Conservation (phyloP, 2,797 vertebrate species). For the Acanthis flammea region DNA sequence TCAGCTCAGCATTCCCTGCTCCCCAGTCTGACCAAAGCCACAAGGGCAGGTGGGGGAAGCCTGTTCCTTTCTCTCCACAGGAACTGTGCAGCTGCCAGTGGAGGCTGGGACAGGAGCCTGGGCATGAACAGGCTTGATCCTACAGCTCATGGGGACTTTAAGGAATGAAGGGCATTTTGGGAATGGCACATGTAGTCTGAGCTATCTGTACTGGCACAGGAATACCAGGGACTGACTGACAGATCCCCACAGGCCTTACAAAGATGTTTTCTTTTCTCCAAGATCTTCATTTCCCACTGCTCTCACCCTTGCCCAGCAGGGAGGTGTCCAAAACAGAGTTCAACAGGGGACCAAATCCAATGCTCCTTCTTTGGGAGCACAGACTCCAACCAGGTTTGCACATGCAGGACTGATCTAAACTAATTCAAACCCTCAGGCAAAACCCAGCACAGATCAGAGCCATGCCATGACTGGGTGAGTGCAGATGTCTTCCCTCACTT, state of each 20-base stretch:
- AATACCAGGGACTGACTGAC: not conserved
- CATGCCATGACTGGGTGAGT: rapidly evolving
- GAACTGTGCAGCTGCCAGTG: not conserved
- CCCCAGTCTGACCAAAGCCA: not conserved
- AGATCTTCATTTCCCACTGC: not conserved
- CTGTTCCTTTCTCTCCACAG: not conserved
- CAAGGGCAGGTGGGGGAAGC: not conserved
- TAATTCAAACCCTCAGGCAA: not conserved
- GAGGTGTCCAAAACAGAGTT: not conserved
- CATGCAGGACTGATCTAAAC: not conserved
- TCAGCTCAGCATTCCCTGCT: not conserved
- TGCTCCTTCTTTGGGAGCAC: not conserved
- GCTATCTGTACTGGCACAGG: not conserved
- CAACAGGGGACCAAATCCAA: not conserved
- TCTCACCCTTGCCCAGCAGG: not conserved
- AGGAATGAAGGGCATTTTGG: not conserved
- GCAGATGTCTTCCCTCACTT: not conserved
- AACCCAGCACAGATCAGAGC: not conserved
- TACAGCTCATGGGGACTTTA: not conserved
- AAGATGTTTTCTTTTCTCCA: not conserved
- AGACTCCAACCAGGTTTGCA: not conserved
- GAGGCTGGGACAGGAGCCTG: not conserved
- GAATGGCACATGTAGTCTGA: not conserved
- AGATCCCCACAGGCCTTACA: not conserved
- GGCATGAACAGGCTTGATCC: not conserved